Evolutionary conservation across 1,140 invertebrate genomes (phyloP).

Genomic region (Drosophila melanica): DNA sequence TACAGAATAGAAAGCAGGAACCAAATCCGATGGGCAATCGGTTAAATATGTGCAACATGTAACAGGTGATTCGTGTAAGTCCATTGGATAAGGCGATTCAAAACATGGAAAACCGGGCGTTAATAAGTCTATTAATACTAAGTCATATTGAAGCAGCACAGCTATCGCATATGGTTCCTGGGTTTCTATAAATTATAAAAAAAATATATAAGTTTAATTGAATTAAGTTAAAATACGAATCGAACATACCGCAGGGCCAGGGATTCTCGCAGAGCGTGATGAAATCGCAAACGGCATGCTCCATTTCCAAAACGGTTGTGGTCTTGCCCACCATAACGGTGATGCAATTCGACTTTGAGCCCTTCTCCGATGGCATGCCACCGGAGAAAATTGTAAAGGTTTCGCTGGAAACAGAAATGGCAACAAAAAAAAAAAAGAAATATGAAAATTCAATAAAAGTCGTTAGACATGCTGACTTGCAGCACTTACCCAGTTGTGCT

Average conservation of each 20-base stretch:
- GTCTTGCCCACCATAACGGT: constrained; percentile 96
- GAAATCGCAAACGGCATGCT: constrained; percentile 99
- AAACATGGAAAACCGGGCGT: constrained; percentile 98
- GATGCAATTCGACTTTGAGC: constrained; percentile 95
- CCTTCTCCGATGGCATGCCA: constrained; percentile 95
- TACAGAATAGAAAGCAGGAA: constrained; percentile 92
- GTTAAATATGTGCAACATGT: constrained; percentile 98
- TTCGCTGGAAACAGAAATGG: constrained; percentile 86
- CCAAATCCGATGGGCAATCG: constrained; percentile 98
- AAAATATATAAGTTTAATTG: not conserved
- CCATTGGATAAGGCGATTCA: constrained; percentile 99
- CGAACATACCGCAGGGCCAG: constrained; percentile 89
- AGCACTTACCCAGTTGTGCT: constrained; percentile 92
- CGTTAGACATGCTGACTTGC: not conserved
- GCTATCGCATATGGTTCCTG: constrained; percentile 99
- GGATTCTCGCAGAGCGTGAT: constrained; percentile 97
- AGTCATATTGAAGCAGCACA: constrained; percentile 98
- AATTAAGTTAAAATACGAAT: not conserved
- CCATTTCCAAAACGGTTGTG: constrained; percentile 99
- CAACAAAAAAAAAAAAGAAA: not conserved
- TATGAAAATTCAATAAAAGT: not conserved
- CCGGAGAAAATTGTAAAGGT: constrained; percentile 97
- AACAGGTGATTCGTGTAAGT: constrained; percentile 98
- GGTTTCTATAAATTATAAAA: constrained; percentile 88
- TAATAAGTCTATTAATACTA: constrained; percentile 98